Base-by-base conservation (phyloP, 2,797 vertebrate genomes). In the Galagoides demidoff region DNA sequence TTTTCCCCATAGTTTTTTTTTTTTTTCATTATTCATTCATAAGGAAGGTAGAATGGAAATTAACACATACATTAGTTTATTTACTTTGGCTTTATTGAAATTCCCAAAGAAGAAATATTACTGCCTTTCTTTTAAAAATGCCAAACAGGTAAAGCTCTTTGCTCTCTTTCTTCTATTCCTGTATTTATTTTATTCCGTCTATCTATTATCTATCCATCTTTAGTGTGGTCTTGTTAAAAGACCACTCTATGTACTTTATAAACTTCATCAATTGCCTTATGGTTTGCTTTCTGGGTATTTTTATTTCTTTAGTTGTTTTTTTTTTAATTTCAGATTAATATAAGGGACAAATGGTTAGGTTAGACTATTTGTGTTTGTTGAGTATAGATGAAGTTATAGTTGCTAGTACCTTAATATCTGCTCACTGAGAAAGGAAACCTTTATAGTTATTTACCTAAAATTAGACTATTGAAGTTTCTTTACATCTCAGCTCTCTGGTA, bases 371-470 rank as follows among this genome's bases (percentile, higher is more conserved):
- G 25, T 1, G 7, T n/a, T 57, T 37, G 3, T 22, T 34, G 7
- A 3, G 45, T 45, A 45, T 45, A 45, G 45, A 12, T 49, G 12
- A 49, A 49, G 12, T 49, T 49, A 49, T 49, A 49, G 45, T 94
- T 89, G 89, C 71, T 74, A 97, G 84, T 0, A 95, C 85, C 95
- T 98, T 97, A 7, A 10, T 93, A 93, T 97, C 74, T 82, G 52
- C 70, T 97, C 89, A 79, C 34, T 95, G 59, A 93, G 2, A 96
- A 90, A 93, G 95, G 89, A 97, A 29, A 57, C 64, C 66, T 97
- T 96, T 97, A 89, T 92, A 94, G 68, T 76, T 97, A 16, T 77
- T 96, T 97, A 43, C 61, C 27, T 85, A 96, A 87, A 97, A 98
- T 95, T 37, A 93, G 2, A 83, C 91, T 96, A 39, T 83, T 98